These are phyloP conservation scores for Tinea trinotella DNA, from an alignment of 2,888 invertebrate species.

Conservation along the genomic window DNA sequence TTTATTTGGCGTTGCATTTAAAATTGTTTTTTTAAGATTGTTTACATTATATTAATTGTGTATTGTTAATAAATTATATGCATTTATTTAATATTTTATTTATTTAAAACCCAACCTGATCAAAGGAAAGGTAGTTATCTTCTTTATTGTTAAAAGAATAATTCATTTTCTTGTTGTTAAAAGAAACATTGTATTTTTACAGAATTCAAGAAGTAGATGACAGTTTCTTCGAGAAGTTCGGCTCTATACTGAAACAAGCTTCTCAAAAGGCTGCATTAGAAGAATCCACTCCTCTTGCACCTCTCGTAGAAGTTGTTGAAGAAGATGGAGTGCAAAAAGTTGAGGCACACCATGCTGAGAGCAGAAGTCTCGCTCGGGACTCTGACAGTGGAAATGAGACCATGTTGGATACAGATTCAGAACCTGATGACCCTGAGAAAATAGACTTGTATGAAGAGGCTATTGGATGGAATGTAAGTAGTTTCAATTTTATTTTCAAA, in stretches of 20 bases:
- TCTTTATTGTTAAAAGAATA: not conserved
- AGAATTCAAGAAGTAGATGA: slow-evolving; percentile 88
- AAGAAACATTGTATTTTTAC: slow-evolving; percentile 23
- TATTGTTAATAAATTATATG: not conserved
- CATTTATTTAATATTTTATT: not conserved
- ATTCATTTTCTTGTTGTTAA: not conserved
- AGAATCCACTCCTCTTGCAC: slow-evolving; percentile 70
- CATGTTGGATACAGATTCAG: slow-evolving; percentile 76
- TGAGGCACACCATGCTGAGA: slow-evolving; percentile 48
- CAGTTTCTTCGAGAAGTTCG: slow-evolving; percentile 88
- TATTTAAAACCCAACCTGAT: not conserved
- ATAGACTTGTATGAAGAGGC: slow-evolving; percentile 75
- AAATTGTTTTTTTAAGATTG: not conserved
- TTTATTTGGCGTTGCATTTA: not conserved
- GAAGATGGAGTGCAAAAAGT: slow-evolving; percentile 54
- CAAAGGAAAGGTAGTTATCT: not conserved
- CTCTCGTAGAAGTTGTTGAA: slow-evolving; percentile 54
- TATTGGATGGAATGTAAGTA: slow-evolving; percentile 84
- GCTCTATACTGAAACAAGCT: slow-evolving; percentile 78
- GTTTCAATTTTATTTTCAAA: too few relatives aligned
- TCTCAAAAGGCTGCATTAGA: slow-evolving; percentile 72
- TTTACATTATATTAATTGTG: not conserved
- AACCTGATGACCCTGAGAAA: slow-evolving; percentile 75
- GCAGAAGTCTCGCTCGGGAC: slow-evolving; percentile 44
- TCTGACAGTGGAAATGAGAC: slow-evolving; percentile 71